Percentiles rank a stretch among this genome's conserved stretches.
Evolutionary conservation across 37 sponge, comb jelly and placozoan genomes (phyloP).

Genomic region (Halisarca cf. caerulea): DNA sequence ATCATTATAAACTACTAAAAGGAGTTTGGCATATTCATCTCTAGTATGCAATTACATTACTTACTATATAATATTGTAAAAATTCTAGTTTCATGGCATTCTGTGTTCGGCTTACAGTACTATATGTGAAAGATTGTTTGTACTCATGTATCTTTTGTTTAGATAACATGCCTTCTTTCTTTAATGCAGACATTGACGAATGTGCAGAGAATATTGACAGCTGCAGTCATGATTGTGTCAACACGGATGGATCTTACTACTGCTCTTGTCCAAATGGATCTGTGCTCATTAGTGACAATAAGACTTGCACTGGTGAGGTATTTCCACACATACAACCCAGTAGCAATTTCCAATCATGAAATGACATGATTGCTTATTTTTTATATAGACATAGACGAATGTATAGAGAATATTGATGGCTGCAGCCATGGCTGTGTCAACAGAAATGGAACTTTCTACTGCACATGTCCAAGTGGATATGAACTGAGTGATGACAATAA

Average conservation of each 20-base stretch:
- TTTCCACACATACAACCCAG: background rate
- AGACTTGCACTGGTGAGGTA: background rate
- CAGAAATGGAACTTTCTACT: background rate
- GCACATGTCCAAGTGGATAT: conserved; percentile 6
- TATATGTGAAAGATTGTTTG: too few relatives aligned
- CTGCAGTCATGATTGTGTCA: background rate
- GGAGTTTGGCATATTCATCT: too few relatives aligned
- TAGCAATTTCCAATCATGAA: too few relatives aligned
- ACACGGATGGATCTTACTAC: background rate
- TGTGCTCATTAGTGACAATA: background rate
- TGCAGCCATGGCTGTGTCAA: conserved; percentile 9
- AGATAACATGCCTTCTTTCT: too few relatives aligned
- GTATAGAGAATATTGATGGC: background rate
- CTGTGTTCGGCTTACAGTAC: too few relatives aligned
- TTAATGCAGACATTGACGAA: background rate
- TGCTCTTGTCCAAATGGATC: background rate
- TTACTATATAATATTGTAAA: too few relatives aligned
- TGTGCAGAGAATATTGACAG: background rate
- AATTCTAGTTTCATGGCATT: too few relatives aligned
- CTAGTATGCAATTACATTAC: too few relatives aligned
- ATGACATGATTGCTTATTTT: too few relatives aligned
- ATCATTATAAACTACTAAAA: too few relatives aligned
- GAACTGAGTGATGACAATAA: background rate
- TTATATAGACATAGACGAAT: background rate
- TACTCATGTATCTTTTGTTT: too few relatives aligned